These are phyloP conservation scores for Amorpha juglandis DNA, from an alignment of 2,888 invertebrate genomes.

Conservation along the genomic window DNA sequence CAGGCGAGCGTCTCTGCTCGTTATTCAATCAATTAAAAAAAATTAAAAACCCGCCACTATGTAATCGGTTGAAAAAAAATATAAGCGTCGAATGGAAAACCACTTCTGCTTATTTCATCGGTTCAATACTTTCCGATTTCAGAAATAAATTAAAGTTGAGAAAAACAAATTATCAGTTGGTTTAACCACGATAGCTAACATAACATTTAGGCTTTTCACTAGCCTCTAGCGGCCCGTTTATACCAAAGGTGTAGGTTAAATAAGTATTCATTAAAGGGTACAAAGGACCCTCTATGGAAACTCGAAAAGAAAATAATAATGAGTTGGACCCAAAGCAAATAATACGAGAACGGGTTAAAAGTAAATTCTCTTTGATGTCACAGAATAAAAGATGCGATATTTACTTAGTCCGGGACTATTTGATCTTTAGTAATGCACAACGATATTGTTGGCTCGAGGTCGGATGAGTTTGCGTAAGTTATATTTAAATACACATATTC, in stretches of 20 bases:
- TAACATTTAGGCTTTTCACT: neutral
- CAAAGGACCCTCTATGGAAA: constrained; percentile 19
- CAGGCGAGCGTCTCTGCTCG: no score
- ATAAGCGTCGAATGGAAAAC: no score
- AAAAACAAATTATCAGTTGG: no score
- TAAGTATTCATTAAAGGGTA: constrained; percentile 21
- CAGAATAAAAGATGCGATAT: constrained; percentile 29
- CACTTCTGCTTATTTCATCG: no score
- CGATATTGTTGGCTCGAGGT: constrained; percentile 13
- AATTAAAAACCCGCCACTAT: no score
- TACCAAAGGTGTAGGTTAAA: constrained; percentile 2
- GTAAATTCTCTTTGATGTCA: constrained; percentile 25
- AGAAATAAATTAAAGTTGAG: neutral
- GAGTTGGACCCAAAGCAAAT: constrained; percentile 22
- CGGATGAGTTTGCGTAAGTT: neutral
- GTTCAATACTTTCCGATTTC: no score
- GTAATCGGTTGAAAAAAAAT: no score
- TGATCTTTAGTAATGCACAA: constrained; percentile 28
- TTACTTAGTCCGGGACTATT: constrained; percentile 23
- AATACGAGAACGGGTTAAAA: constrained; percentile 20
- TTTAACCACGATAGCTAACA: neutral
- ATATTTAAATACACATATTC: constrained; percentile 13
- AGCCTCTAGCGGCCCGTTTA: neutral
- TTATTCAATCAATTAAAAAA: no score
- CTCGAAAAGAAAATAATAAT: constrained; percentile 26